Base-by-base conservation (phyloP, 92 coral and sea anemone genomes). In the Porites evermanni region DNA sequence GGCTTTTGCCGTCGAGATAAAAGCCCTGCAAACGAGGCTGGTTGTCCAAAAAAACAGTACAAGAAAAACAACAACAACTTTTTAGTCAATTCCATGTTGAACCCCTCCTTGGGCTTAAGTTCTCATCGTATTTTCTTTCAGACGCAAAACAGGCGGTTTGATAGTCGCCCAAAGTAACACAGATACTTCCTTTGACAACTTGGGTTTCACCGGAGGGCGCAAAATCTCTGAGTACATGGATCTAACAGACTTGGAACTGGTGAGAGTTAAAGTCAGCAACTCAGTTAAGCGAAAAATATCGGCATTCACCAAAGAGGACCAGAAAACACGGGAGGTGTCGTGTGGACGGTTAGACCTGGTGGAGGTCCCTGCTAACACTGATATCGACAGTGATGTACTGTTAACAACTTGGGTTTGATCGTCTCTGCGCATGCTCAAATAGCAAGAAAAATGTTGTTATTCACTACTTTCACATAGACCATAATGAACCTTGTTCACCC, bases 221-320 rank as follows among this genome's bases (percentile, higher is more conserved):
- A 75, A 88, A 54, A 86, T 90, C 23, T 90, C 93, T 7, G 93
- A 90, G 64, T 90, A 67, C 66, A 82, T 86, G 90, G 93, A 86
- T 69, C 79, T 90, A 19, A 80, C 75, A 9, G 91, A 86, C 38
- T 54, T 83, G 38, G 93, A 86, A 14, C 88, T 90, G 14, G 87
- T 79, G 29, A 73, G 87, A 81, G 91, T 76, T 6, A 86, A 75
- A 77, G 53, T 90, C 2, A 86, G 69, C 18, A 72, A 75, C 79
- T 58, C 84, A n/a, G 64, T 86, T 12, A 86, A 86, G 64, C 79
- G 90, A 11, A 90, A 90, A 64, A 71, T 90, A 51, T 90, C 93
- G 9, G 78, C 84, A 29, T 58, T 90, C 64, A 76, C 93, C 60
- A 90, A 76, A 64, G 90, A 90, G 32, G 90, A 86, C 51, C 64